phyloP scores from a whole-genome alignment of 2,797 vertebrate genomes.

The Diplodus sargus region DNA sequence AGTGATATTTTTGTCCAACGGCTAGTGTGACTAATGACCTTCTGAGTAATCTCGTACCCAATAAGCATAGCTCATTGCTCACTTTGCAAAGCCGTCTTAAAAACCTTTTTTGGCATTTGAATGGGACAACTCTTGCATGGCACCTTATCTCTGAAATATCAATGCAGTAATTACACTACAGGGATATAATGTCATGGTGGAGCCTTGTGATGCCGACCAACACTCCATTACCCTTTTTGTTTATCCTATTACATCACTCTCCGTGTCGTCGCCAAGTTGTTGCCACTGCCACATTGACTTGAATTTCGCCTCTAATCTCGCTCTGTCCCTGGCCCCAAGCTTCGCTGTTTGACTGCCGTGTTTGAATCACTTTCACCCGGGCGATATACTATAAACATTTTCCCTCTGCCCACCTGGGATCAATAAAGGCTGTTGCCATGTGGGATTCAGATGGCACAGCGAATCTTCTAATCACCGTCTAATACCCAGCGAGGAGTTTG shows the following conservation, averaged over 20 bases:
- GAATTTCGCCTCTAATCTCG: slow-evolving; percentile 65
- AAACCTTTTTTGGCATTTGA: slow-evolving; percentile 65
- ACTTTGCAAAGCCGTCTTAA: slow-evolving; percentile 57
- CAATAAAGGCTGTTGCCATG: slow-evolving; percentile 77
- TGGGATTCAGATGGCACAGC: slow-evolving; percentile 80
- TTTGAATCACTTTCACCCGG: slow-evolving; percentile 61
- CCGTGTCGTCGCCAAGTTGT: slow-evolving; percentile 52
- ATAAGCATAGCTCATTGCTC: slow-evolving; percentile 64
- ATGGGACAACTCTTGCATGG: slow-evolving; percentile 50
- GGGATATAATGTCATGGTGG: slow-evolving; percentile 53
- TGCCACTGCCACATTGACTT: slow-evolving; percentile 60
- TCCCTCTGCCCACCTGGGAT: slow-evolving; percentile 79
- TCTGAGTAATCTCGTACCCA: slow-evolving; percentile 57
- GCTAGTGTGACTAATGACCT: slow-evolving; percentile 65
- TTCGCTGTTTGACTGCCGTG: slow-evolving; percentile 50
- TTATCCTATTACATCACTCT: slow-evolving; percentile 70
- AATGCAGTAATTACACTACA: slow-evolving; percentile 51
- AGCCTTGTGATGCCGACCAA: slow-evolving; percentile 53
- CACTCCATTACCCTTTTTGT: slow-evolving; percentile 67
- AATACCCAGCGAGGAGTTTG: slow-evolving; percentile 66
- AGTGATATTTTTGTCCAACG: slow-evolving; percentile 60
- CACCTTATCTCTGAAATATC: slow-evolving; percentile 68
- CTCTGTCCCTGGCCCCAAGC: slow-evolving; percentile 39
- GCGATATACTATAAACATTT: slow-evolving; percentile 76
- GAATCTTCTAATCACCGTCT: slow-evolving; percentile 78